Evolutionary conservation across 2,797 vertebrate genomes (phyloP), one percentile per base, ranked within the genome.

Genomic region (Champsocephalus esox): DNA sequence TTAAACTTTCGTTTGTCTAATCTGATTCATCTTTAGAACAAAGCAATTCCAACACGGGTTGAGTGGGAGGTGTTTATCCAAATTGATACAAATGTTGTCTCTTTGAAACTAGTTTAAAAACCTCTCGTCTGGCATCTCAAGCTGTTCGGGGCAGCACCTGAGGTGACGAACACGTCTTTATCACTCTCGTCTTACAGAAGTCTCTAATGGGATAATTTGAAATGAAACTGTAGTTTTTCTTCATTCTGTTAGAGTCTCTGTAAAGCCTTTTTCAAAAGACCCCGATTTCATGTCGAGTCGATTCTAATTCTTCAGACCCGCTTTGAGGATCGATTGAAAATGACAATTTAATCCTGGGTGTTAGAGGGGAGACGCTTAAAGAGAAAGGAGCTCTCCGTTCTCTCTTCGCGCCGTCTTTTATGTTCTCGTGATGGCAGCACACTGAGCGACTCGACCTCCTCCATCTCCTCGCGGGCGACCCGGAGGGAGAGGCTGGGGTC

Each of bases 171-270:
- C 21, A 72, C 5, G 46, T 66, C 75, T 60, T 16, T 43, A n/a
- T 49, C 68, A 68, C 14, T 74, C 17, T 19, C 45, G 12, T 49
- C 19, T 32, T 56, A 28, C 51, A 12, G 56, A 48, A 72, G 65
- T 7, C 52, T 72, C 45, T 70, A 81, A 78, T 74, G 28, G 70
- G n/a, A 78, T 72, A 1, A 62, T 70, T 77, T 68, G 56, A 44
- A 71, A 81, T 76, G 24, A 77, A 84, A 78, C 83, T 38, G 62
- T 12, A n/a, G 17, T 1, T 21, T 68, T 60, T 74, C 34, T 52
- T 43, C 64, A 64, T 38, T 76, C 43, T 79, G 69, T 50, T 56
- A 12, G 24, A 58, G 41, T 64, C 9, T n/a, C 28, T n/a, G 24
- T 12, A 46, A 83, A 63, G 58, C 66, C 65, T 28, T 61, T 49